Base-by-base conservation (phyloP, 2,888 invertebrate species). In the Ametastegia equiseti region DNA sequence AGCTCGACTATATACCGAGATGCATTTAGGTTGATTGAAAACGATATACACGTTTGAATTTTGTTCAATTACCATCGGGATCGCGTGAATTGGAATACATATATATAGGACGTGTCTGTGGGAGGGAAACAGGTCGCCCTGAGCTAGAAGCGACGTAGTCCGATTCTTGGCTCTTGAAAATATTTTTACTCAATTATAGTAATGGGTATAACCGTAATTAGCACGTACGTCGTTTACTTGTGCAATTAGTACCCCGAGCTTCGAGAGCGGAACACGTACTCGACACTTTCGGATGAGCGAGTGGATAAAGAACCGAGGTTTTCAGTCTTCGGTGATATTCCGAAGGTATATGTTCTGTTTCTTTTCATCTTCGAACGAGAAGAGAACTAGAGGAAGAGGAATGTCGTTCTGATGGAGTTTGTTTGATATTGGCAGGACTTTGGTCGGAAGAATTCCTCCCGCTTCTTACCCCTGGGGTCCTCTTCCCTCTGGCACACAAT, bases 11-110 rank as follows among this genome's bases (percentile, higher is more conserved):
- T n/a, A n/a, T 54, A 75, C 27, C 33, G 23, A 19, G 54, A 27
- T 75, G 75, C 75, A 75, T 75, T 75, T 75, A 75, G 33, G 75
- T 54, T 75, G 50, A 75, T 75, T 75, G 75, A 75, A 75, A 75
- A 36, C 36, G 75, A 50, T 75, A 75, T n/a, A 19, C 30, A 45
- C 27, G 47, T 30, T 2, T 47, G 75, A 54, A 23, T 33, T 54
- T 50, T 36, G 54, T n/a, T 19, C 0, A 36, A 30, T 33, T 36
- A 9, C 9, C n/a, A n/a, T n/a, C n/a, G n/a, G n/a, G n/a, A n/a
- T n/a, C n/a, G n/a, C 33, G 19, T 54, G 30, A 11, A 30, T n/a
- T 71, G 9, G 15, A 23, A 30, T 71, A n/a, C 9, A 23, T 27
- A 30, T n/a, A n/a, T n/a, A n/a, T n/a, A n/a, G n/a, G n/a, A n/a